Evolutionary conservation across 1,140 invertebrate genomes (phyloP).

Genomic region (Scaptomyza pallida): DNA sequence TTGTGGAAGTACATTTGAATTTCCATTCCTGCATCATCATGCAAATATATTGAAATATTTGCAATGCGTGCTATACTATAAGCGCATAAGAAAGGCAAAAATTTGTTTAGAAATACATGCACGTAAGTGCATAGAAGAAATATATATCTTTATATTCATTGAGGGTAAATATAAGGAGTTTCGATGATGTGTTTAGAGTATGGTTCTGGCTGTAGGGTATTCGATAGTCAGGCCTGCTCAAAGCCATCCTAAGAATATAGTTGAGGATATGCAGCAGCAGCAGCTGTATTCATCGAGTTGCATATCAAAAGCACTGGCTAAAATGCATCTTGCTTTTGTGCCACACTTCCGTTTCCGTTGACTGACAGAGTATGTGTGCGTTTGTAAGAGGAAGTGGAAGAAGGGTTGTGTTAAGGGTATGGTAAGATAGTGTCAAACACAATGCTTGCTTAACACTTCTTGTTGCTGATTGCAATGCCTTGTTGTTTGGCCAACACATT

Average conservation of each 20-base stretch:
- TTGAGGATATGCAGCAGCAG: slow-evolving; percentile 15
- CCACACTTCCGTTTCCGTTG: slow-evolving; percentile 72
- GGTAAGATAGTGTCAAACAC: slow-evolving; percentile 64
- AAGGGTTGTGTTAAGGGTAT: not conserved
- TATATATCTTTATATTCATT: not conserved
- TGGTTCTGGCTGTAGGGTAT: not conserved
- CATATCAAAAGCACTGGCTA: slow-evolving; percentile 68
- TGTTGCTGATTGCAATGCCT: slow-evolving; percentile 70
- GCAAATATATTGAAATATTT: slow-evolving; percentile 62
- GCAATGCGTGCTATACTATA: slow-evolving; percentile 32
- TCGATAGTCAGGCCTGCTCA: not conserved
- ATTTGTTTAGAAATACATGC: slow-evolving; percentile 59
- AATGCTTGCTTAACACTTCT: slow-evolving; percentile 79
- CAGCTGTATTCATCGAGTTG: slow-evolving; percentile 23
- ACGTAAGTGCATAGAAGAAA: slow-evolving; percentile 12
- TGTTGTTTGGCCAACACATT: slow-evolving; percentile 65
- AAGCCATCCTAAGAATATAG: not conserved
- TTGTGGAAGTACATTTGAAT: slow-evolving; percentile 11
- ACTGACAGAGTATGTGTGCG: slow-evolving; percentile 24
- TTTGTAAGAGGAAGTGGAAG: not conserved
- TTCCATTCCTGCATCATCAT: slow-evolving; percentile 22
- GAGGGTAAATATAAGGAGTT: no score
- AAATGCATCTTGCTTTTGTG: slow-evolving; percentile 62
- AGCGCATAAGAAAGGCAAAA: slow-evolving; percentile 43
- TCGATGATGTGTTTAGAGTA: no score